Base-by-base conservation (phyloP, 1,140 invertebrate genomes). In the Euura lappo region DNA sequence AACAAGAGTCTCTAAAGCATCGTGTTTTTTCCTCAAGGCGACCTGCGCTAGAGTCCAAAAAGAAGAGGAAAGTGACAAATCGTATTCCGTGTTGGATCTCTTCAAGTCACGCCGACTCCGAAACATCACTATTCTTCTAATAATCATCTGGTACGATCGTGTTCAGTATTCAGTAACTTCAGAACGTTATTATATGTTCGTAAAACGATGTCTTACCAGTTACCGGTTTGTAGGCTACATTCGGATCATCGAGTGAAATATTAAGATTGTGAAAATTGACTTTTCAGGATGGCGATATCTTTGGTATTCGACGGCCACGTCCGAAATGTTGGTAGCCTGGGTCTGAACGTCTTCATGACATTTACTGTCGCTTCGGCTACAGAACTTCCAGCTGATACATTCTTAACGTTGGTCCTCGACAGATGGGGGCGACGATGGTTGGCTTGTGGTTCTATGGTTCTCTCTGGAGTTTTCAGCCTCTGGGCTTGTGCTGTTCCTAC, bases 291-390 rank as follows among this genome's bases (percentile, higher is more conserved):
- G 93, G 90, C 92, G 8, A 93, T 97, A 71, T 95, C 94, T 1
- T 80, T 97, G 81, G 93, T 95, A 1, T 97, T 96, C 79, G 95
- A 96, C 78, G 95, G 95, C 2, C 94, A 96, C 81, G 94, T 96
- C 2, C 88, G 95, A 79, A 95, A 95, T 77, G 94, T 96, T 1
- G 93, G 94, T 28, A 93, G 94, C 47, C 86, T 96, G 6, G 94
- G 93, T 1, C 83, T 96, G 74, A 92, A 96, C 78, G 90, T 96
- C 2, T 97, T 96, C 81, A 79, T 95, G 45, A 95, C 95, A 1
- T 97, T 96, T 80, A 95, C 94, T 1, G 90, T 96, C 2, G 94
- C 95, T 0, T 92, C 93, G 10, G 93, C 93, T 2, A 95, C 94
- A 0, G 94, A 96, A 81, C 85, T 95, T 47, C 95, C 95, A 0